Evolutionary conservation across 2,888 invertebrate species (phyloP), one percentile per base, ranked within the genome.

Genomic region (Phorcus lineatus): DNA sequence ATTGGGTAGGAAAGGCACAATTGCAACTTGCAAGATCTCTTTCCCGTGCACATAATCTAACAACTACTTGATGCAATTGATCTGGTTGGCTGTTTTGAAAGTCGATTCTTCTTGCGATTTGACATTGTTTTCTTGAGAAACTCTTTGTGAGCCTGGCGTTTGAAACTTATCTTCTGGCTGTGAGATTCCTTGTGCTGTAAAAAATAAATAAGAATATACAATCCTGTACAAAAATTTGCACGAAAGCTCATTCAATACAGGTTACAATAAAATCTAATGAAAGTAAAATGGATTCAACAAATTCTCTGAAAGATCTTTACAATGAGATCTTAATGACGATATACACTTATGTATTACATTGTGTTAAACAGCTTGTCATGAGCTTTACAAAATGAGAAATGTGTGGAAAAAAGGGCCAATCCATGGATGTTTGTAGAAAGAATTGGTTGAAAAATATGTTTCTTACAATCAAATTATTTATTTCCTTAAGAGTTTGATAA

Each of bases 81-180:
- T 22, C 62, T 62, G 22, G 62, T 28, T n/a, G 24, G 62, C 62
- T 52, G 47, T 17, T 53, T 74, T 52, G 52, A 52, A 11, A 19
- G 24, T 47, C 47, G 24, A 19, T 52, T 24, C 52, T 74, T 52
- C 52, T 47, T 74, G 24, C 74, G 47, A 74, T 7, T 52, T 11
- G 74, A 24, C 52, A 52, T 9, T 6, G 40, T 52, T 74, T 74
- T 74, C 52, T 74, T 74, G 36, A 74, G 74, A 22, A 74, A 52
- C 22, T 74, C 74, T 52, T 74, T 74, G 24, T 52, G 74, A 22
- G 52, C 74, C 22, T 74, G 47, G n/a, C 52, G 47, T 52, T 74
- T 74, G 22, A 47, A 19, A 16, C n/a, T 52, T 24, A 74, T 74
- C 52, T 74, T 74, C 52, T 74, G 74, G 52, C 74, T 40, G 24